Conservation (phyloP, 2,797 vertebrate species). For the Centropyge bicolor region DNA sequence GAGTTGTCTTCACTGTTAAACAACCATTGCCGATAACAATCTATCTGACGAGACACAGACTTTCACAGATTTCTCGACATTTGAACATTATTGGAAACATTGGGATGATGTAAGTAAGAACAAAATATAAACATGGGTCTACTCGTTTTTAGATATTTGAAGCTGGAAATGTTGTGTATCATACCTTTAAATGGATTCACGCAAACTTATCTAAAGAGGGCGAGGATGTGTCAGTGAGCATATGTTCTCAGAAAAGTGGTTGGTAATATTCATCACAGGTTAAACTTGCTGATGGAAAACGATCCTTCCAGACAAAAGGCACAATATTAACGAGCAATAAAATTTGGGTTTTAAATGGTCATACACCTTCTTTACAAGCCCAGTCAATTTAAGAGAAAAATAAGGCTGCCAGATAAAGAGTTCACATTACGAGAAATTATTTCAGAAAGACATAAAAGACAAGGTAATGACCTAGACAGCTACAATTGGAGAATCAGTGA, state of each 20-base stretch:
- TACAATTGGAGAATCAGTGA: conserved; percentile 36
- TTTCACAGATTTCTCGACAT: too few relatives aligned
- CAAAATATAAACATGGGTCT: too few relatives aligned
- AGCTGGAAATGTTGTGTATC: too few relatives aligned
- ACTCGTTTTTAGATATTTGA: too few relatives aligned
- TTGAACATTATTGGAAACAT: too few relatives aligned
- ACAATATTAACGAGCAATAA: neutral
- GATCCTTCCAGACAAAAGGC: neutral
- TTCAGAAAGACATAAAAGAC: conserved; percentile 69
- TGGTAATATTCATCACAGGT: neutral
- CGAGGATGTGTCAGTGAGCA: neutral
- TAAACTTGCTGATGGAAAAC: neutral
- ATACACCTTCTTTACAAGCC: conserved; percentile 29
- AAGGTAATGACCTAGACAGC: conserved; percentile 58
- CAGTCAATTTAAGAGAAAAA: conserved; percentile 50
- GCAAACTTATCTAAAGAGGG: neutral
- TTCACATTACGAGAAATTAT: conserved; percentile 48
- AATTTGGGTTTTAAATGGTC: conserved; percentile 24
- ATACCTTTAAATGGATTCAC: neutral
- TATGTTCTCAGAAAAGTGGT: neutral
- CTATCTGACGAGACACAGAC: too few relatives aligned
- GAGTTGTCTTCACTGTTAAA: too few relatives aligned
- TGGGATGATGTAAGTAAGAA: too few relatives aligned
- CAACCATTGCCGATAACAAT: too few relatives aligned
- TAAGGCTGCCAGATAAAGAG: conserved; percentile 30